Evolutionary conservation across 2,113 vertebrate species (phyloP).

Genomic region (Erythrolamprus reginae): DNA sequence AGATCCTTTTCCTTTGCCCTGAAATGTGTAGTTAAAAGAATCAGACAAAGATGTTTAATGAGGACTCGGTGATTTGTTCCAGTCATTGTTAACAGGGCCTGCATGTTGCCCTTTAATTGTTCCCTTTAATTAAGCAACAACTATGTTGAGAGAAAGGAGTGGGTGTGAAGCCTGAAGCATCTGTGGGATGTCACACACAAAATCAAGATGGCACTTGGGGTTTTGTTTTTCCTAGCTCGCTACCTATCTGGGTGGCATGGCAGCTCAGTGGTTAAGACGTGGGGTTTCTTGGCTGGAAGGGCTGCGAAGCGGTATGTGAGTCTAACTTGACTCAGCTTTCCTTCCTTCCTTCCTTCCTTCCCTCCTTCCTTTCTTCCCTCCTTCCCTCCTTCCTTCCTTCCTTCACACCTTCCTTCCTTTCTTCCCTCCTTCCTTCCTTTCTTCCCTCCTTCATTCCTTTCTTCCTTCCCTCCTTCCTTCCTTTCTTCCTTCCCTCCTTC

Average conservation of each 20-base stretch:
- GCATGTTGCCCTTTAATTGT: neutral
- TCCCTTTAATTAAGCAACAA: neutral
- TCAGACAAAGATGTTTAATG: neutral
- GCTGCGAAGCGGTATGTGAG: no score
- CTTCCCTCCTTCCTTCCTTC: no score
- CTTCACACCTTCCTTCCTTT: no score
- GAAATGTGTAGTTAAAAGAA: neutral
- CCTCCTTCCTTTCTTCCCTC: no score
- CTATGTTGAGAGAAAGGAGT: neutral
- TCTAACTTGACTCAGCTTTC: no score
- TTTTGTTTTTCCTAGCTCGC: neutral
- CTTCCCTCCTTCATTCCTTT: no score
- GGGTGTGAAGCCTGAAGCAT: neutral
- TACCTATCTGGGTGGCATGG: neutral
- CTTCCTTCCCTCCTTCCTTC: no score
- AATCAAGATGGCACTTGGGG: neutral
- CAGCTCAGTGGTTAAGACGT: neutral
- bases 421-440: no score
- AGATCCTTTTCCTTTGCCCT: neutral
- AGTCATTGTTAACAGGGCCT: neutral
- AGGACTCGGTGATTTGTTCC: neutral
- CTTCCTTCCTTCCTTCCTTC: no score
- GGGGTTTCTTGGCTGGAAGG: neutral
- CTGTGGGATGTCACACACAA: neutral
- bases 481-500: no score